Base-by-base conservation (phyloP, 23 tunicate species). In the Styela plicata region DNA sequence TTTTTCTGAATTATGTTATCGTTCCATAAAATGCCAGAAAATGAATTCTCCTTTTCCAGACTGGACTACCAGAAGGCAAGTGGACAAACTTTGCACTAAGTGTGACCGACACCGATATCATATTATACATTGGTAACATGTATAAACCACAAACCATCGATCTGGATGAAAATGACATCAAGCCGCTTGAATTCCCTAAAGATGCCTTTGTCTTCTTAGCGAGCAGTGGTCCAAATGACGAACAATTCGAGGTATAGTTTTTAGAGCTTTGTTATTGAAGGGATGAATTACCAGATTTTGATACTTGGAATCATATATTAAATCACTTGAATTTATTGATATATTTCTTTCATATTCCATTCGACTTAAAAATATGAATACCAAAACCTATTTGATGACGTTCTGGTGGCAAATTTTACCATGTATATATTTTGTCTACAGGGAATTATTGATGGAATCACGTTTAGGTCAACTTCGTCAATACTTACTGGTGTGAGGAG, bases 41-140 rank as follows among this genome's bases (percentile, higher is more conserved):
- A n/a, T n/a, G n/a, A n/a, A n/a, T n/a, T n/a, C n/a, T n/a, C n/a
- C n/a, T n/a, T n/a, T n/a, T n/a, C n/a, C 65, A 62, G 65, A 21
- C n/a, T 62, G 65, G n/a, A 21, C n/a, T 29, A 29, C 31, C 31
- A 16, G 30, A 67, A 27, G 71, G 31, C 13, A 29, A 67, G 22
- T 67, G 71, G 71, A 67, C 71, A 29, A 67, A 67, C 19, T 67
- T 67, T 67, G 71, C 71, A 22, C 30, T 67, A 24, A 67, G n/a
- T 16, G 22, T 67, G 0, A 67, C 71, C n/a, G 31, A 67, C 30
- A 24, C 19, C n/a, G 31, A 67, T 13, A 24, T 22, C 24, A 22
- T 29, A 18, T 29, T 67, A 22, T 29, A 67, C 31, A 29, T 67
- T 16, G 71, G 24, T 16, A 22, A 29, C 22, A 25, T 67, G 18